These are phyloP conservation scores for Drosophila jambulina DNA, from an alignment of 1,140 invertebrate species.

Conservation along the genomic window DNA sequence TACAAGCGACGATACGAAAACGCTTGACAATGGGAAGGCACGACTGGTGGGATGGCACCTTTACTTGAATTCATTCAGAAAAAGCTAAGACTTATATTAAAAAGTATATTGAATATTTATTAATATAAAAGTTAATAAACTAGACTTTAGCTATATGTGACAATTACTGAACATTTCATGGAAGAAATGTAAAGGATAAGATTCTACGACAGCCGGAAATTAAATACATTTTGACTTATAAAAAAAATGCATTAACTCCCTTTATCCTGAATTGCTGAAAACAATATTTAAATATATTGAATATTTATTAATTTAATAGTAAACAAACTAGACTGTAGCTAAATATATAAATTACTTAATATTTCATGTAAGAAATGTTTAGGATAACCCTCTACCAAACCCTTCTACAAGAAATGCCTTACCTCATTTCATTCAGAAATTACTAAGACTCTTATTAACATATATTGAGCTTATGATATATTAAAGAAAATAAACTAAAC, in stretches of 20 bases:
- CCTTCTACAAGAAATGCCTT: no score
- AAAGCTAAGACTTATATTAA: neutral
- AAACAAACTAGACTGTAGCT: no score
- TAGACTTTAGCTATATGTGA: neutral
- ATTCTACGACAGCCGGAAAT: neutral
- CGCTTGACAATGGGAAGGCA: constrained; percentile 25
- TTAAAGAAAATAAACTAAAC: neutral
- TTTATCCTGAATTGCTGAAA: no score
- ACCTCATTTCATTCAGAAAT: no score
- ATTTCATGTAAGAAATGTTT: no score
- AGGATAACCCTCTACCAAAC: no score
- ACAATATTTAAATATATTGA: no score
- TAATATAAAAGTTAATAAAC: neutral
- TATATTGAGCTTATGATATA: no score
- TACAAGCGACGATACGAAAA: constrained; percentile 23
- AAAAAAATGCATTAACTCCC: no score
- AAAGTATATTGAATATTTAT: neutral
- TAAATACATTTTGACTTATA: neutral
- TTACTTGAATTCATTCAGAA: neutral
- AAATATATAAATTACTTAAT: no score
- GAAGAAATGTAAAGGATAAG: neutral
- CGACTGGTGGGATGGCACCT: neutral
- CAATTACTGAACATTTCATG: neutral
- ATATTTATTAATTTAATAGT: no score
- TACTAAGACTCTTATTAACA: no score